Evolutionary conservation across 2,888 invertebrate species (phyloP).

Genomic region (Polydrusus tereticollis): DNA sequence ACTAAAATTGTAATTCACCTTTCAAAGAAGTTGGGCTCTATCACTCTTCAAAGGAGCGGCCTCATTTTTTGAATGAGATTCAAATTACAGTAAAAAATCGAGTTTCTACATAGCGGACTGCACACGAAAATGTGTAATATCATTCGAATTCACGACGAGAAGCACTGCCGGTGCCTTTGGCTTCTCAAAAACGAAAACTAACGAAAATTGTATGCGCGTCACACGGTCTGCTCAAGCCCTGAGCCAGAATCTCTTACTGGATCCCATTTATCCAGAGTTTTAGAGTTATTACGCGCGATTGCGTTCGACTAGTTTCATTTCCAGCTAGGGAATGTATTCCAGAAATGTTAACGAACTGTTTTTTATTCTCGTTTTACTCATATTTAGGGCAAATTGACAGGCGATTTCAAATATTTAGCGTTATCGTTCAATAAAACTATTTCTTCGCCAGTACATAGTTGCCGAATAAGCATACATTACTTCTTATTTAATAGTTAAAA

Average conservation of each 20-base stretch:
- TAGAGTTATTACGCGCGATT: conserved; percentile 35
- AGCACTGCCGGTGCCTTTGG: conserved; percentile 45
- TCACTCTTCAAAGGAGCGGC: conserved; percentile 18
- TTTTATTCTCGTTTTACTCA: not conserved
- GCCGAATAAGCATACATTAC: not conserved
- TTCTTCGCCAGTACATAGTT: not conserved
- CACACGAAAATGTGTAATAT: conserved; percentile 38
- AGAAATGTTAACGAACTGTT: not conserved
- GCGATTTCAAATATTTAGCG: not conserved
- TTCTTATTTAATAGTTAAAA: not conserved
- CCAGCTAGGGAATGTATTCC: conserved; percentile 4
- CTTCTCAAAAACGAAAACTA: conserved; percentile 46
- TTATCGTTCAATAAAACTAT: not conserved
- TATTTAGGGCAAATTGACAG: not conserved
- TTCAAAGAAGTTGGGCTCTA: conserved; percentile 18
- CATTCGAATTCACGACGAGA: conserved; percentile 46
- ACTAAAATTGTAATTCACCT: conserved; percentile 20
- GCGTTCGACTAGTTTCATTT: conserved; percentile 25
- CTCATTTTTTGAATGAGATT: conserved; percentile 24
- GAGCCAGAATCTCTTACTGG: conserved; percentile 47
- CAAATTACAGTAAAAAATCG: conserved; percentile 28
- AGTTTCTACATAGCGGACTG: conserved; percentile 45
- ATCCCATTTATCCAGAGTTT: conserved; percentile 35
- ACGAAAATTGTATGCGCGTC: conserved; percentile 51
- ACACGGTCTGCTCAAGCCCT: conserved; percentile 55